phyloP scores from a whole-genome alignment of 2,888 invertebrate species.

The Apoda limacodes region DNA sequence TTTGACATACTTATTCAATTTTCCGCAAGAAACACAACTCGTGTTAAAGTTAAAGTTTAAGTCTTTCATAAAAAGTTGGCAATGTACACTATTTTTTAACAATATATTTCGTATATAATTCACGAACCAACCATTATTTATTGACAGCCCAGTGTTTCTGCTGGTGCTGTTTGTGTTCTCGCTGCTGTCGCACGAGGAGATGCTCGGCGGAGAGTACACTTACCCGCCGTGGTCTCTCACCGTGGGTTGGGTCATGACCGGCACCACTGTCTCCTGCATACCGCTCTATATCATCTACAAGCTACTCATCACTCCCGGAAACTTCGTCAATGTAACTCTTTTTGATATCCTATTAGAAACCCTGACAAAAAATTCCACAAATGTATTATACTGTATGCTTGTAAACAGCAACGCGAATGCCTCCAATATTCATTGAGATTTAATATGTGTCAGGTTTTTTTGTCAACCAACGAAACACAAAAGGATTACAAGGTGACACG shows the following conservation, averaged over 20 bases:
- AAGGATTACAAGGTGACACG: too few relatives aligned
- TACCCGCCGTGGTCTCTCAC: constrained; percentile 87
- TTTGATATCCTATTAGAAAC: too few relatives aligned
- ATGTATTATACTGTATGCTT: too few relatives aligned
- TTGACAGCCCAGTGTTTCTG: constrained; percentile 80
- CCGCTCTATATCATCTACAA: constrained; percentile 87
- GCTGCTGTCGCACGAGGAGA: constrained; percentile 82
- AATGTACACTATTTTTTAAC: neutral
- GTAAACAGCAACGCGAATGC: too few relatives aligned
- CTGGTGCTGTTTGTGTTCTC: constrained; percentile 89
- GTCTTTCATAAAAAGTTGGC: too few relatives aligned
- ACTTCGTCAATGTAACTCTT: constrained; percentile 32
- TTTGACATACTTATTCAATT: too few relatives aligned
- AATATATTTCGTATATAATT: neutral
- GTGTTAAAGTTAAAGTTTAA: too few relatives aligned
- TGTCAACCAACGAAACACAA: too few relatives aligned
- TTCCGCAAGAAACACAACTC: too few relatives aligned
- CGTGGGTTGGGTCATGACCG: constrained; percentile 86
- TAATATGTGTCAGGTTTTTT: too few relatives aligned
- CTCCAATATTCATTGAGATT: too few relatives aligned
- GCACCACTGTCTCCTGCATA: constrained; percentile 87
- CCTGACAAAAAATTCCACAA: too few relatives aligned
- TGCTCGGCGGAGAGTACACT: constrained; percentile 78
- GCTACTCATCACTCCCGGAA: constrained; percentile 77
- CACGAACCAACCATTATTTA: neutral